Conservation (phyloP, 1,140 invertebrate genomes). For the Bombus waltoni region DNA sequence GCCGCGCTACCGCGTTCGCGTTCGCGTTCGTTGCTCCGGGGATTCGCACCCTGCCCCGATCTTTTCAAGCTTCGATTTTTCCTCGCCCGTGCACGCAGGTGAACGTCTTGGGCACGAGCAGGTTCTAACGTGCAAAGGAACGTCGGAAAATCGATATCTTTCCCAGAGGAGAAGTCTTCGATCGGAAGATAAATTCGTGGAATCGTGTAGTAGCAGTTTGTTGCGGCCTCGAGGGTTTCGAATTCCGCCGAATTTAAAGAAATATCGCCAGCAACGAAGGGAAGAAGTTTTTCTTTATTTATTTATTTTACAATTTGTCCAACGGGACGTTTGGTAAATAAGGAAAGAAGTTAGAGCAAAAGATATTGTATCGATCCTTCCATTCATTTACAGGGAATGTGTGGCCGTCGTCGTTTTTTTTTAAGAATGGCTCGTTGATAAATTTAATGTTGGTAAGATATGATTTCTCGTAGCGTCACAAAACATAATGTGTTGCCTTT, state of each 20-base stretch:
- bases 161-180: background rate
- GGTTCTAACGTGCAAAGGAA: conserved; percentile 48
- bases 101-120: conserved; percentile 71
- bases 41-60: conserved; percentile 47
- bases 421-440: too few species aligned
- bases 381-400: too few species aligned
- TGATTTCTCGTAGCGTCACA: too few species aligned
- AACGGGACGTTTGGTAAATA: background rate
- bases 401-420: too few species aligned
- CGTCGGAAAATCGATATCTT: conserved; percentile 63
- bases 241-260: background rate
- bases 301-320: too few species aligned
- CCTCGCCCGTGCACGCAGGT: conserved; percentile 74
- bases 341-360: too few species aligned
- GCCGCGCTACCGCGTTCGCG: conserved; percentile 38
- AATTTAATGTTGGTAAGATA: too few species aligned
- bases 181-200: background rate
- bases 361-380: too few species aligned
- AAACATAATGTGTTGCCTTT: too few species aligned
- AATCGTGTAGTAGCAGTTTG: background rate
- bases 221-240: background rate
- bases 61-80: conserved; percentile 73
- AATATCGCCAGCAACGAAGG: background rate
- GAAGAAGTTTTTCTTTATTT: background rate
- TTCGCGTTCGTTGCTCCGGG: conserved; percentile 46